Percentiles rank a stretch among this genome's conserved stretches.
phyloP scores from a whole-genome alignment of 2,797 vertebrate species.

The Neosilurus mollespiculum region DNA sequence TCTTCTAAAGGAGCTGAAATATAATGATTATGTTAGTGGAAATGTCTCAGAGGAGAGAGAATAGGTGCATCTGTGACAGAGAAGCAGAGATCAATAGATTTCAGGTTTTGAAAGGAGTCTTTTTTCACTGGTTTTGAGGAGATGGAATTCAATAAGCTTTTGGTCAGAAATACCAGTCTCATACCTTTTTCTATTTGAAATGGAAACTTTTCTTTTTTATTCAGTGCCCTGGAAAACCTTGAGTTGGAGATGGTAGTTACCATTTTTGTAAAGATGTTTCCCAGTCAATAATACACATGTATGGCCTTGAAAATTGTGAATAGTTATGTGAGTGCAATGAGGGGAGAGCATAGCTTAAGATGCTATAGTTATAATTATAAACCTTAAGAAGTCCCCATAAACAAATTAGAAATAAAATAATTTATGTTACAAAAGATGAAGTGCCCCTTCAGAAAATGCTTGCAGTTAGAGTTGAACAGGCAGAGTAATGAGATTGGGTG shows the following conservation, averaged over 20 bases:
- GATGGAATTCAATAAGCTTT: not conserved
- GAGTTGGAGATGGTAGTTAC: not conserved
- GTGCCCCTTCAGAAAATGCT: too few relatives aligned
- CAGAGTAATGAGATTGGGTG: constrained; percentile 6
- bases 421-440: not conserved
- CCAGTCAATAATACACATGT: not conserved
- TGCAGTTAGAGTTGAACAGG: not conserved
- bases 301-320: not conserved
- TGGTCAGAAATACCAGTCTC: not conserved
- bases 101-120: not conserved
- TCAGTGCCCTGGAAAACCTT: not conserved
- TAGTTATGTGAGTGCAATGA: not conserved
- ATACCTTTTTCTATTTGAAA: too few relatives aligned
- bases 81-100: constrained; percentile 9
- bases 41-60: not conserved
- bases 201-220: not conserved
- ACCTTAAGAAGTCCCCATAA: not conserved
- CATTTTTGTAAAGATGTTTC: not conserved
- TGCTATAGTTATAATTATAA: not conserved
- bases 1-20: constrained; percentile 14
- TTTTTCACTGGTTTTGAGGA: not conserved
- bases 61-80: constrained; percentile 1
- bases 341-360: not conserved
- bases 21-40: constrained; percentile 20
- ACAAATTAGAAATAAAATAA: not conserved